A percentile compares a stretch with the other conserved stretches of the same genome.
Evolutionary conservation across 2,113 vertebrate species (phyloP).

Genomic region (Oncorhynchus masou): DNA sequence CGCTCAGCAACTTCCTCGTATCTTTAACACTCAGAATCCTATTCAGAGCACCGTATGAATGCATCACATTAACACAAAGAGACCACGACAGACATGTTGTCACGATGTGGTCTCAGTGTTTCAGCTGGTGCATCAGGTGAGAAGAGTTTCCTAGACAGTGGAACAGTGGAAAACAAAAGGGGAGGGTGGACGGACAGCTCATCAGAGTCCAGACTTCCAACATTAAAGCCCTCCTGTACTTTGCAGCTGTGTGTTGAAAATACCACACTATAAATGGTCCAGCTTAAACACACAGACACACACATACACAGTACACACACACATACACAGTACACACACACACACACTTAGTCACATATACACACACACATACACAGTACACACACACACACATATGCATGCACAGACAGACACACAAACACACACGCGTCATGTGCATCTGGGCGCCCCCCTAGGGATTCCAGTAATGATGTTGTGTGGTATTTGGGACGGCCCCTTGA

Average conservation of each 20-base stretch:
- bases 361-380: too few relatives aligned
- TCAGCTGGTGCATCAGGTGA: background rate
- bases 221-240: constrained; percentile 50
- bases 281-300: constrained; percentile 30
- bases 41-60: too few relatives aligned
- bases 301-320: constrained; percentile 10
- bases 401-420: constrained; percentile 13
- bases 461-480: constrained; percentile 45
- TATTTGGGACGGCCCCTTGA: constrained; percentile 47
- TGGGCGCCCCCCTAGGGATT: constrained; percentile 21
- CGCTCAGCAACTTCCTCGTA: too few relatives aligned
- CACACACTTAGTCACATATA: background rate
- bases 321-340: constrained; percentile 17
- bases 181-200: background rate
- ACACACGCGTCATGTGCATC: constrained; percentile 9
- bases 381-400: constrained; percentile 13
- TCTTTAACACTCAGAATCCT: too few relatives aligned
- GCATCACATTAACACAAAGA: too few relatives aligned
- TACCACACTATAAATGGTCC: constrained; percentile 45
- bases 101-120: background rate
- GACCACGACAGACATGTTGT: background rate
- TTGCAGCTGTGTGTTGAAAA: constrained; percentile 50
- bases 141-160: background rate
- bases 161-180: background rate
- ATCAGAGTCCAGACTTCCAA: background rate